phyloP scores from a whole-genome alignment of 2,113 vertebrate genomes.

The Upupa epops region DNA sequence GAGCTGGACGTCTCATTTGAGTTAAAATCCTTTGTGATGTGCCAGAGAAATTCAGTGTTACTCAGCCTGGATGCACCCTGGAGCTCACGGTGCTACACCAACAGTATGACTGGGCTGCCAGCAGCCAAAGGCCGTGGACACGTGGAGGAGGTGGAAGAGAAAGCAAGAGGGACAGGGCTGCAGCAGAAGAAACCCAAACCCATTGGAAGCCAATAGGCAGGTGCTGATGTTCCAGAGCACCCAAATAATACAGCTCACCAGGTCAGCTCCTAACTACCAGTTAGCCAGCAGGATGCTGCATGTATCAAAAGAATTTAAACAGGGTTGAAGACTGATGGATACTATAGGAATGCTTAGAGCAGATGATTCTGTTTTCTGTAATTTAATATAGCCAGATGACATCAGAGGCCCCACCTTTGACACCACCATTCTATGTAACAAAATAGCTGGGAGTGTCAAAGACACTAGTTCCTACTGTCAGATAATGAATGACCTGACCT shows the following conservation, averaged over 20 bases:
- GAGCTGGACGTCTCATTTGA: neutral
- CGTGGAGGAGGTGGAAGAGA: neutral
- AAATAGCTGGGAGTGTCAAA: neutral
- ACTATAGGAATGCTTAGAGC: neutral
- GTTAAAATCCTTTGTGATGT: neutral
- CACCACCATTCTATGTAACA: constrained; percentile 22
- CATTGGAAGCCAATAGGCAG: neutral
- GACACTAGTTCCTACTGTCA: constrained; percentile 16
- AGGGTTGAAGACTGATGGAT: neutral
- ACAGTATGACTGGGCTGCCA: neutral
- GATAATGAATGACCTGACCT: constrained; percentile 5
- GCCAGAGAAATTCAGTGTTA: neutral
- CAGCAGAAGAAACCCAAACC: neutral
- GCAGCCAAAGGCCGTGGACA: neutral
- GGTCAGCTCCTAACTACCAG: neutral
- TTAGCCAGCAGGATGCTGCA: neutral
- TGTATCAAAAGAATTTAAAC: neutral
- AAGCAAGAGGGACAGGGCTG: neutral
- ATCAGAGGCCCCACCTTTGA: constrained; percentile 35
- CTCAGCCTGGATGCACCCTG: neutral
- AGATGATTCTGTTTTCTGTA: constrained; percentile 35
- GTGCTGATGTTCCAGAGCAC: neutral
- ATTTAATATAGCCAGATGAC: constrained; percentile 30
- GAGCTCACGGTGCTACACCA: neutral
- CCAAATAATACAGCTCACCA: neutral